Base-by-base conservation (phyloP, 2,113 vertebrate genomes). In the Pedetes capensis region DNA sequence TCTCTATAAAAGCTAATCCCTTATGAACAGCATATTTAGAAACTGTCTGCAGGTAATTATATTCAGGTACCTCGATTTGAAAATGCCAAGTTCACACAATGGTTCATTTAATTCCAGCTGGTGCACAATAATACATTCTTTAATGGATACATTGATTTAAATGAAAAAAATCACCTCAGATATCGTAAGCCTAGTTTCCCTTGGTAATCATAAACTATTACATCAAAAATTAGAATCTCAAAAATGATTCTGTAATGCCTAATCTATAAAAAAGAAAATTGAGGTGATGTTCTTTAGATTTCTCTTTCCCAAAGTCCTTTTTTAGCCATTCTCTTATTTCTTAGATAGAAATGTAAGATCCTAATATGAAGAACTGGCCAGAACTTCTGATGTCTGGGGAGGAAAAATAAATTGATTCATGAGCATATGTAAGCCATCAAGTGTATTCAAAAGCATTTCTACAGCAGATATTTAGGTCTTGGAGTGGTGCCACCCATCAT, bases 31-130 rank as follows among this genome's bases (percentile, higher is more conserved):
- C 27, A 91, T 29, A 93, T 97, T 98, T 97, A 76, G 83, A 74
- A 95, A 4, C 39, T 71, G 71, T 96, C 79, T 78, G 63, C 61
- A 94, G 89, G 94, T 27, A 96, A 97, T 96, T 95, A 95, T 39
- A 91, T 39, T 96, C 23, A 82, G 27, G 94, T 59, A 22, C 96
- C 91, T 84, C 0, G 23, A 93, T 98, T 88, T 87, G 71, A 97
- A 96, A 97, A 97, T 93, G 86, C 68, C 86, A 97, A 75, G 63
- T 29, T 34, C 96, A 69, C 39, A 75, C 6, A 94, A 71, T 79
- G 96, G 95, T 94, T 96, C 96, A 90, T 91, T 93, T 87, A 39
- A 93, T 91, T 96, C 82, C 86, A 94, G 90, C 94, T 96, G 84
- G 20, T 83, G 74, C 53, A 53, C 87, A 92, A 91, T 75, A 97